phyloP scores from a whole-genome alignment of 2,113 vertebrate species.

The Myrmophylax atrothorax region DNA sequence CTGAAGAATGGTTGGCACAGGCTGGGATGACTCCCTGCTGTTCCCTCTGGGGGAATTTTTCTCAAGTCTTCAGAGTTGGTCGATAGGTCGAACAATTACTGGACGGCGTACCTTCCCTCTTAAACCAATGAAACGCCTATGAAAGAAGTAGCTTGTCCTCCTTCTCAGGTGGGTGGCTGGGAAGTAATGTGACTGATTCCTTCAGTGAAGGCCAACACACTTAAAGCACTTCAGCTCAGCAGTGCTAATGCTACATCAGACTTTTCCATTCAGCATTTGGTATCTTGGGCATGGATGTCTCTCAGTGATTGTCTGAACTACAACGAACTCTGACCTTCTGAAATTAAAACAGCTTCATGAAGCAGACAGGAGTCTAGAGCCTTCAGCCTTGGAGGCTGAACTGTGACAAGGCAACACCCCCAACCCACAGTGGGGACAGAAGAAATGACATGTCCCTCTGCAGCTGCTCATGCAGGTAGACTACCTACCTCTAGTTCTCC shows the following conservation, averaged over 20 bases:
- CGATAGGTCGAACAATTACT: neutral
- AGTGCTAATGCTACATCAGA: neutral
- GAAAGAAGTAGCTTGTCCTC: neutral
- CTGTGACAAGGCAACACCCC: neutral
- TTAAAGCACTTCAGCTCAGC: neutral
- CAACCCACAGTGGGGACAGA: neutral
- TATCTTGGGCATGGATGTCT: rapidly evolving
- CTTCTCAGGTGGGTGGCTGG: neutral
- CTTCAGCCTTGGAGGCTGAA: neutral
- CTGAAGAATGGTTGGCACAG: neutral
- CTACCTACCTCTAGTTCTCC: neutral
- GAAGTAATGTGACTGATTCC: neutral
- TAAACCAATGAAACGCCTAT: neutral
- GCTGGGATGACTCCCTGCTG: neutral
- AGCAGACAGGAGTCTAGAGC: neutral
- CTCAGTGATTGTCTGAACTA: neutral
- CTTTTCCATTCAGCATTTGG: neutral
- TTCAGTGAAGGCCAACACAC: neutral
- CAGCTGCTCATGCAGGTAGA: neutral
- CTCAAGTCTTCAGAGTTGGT: neutral
- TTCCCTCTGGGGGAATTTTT: neutral
- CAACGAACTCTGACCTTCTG: neutral
- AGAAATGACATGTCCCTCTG: neutral
- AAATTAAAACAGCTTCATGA: neutral
- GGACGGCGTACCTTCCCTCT: neutral